Conservation (phyloP, 1,140 invertebrate species). For the Phymorhynchus buccinoides region DNA sequence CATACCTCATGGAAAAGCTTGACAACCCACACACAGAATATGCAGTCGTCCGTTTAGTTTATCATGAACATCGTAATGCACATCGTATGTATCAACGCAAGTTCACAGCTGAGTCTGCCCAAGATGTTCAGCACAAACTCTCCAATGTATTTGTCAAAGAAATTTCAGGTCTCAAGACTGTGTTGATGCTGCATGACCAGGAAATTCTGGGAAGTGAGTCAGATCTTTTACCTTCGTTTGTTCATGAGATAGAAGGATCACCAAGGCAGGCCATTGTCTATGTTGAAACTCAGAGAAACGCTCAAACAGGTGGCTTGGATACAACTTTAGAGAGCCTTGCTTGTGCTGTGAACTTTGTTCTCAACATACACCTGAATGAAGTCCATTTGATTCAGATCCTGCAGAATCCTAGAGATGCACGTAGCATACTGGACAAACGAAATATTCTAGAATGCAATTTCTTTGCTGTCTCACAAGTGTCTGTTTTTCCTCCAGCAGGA, state of each 20-base stretch:
- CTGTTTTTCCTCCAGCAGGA: constrained; percentile 52
- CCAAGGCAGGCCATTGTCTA: constrained; percentile 12
- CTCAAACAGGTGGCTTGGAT: neutral
- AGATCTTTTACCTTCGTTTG: neutral
- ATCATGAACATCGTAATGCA: constrained; percentile 30
- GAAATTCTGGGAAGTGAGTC: neutral
- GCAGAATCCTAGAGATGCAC: neutral
- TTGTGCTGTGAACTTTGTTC: neutral
- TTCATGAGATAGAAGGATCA: neutral
- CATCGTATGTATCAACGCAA: neutral
- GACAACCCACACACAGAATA: constrained; percentile 32
- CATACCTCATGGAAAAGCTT: constrained; percentile 24
- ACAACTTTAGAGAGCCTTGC: neutral
- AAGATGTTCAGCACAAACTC: constrained; percentile 9
- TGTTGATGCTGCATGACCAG: neutral
- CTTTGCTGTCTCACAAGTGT: neutral
- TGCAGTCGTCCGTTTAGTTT: constrained; percentile 45
- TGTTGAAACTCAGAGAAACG: neutral
- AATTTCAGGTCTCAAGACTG: constrained; percentile 20
- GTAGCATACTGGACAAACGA: neutral
- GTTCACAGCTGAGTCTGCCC: neutral
- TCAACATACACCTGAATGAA: neutral
- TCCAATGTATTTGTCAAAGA: constrained; percentile 12
- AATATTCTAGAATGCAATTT: neutral
- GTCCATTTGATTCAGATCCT: neutral